Evolutionary conservation across 2,888 invertebrate species (phyloP), one percentile per base, ranked within the genome.

Genomic region (Allygus modestus): DNA sequence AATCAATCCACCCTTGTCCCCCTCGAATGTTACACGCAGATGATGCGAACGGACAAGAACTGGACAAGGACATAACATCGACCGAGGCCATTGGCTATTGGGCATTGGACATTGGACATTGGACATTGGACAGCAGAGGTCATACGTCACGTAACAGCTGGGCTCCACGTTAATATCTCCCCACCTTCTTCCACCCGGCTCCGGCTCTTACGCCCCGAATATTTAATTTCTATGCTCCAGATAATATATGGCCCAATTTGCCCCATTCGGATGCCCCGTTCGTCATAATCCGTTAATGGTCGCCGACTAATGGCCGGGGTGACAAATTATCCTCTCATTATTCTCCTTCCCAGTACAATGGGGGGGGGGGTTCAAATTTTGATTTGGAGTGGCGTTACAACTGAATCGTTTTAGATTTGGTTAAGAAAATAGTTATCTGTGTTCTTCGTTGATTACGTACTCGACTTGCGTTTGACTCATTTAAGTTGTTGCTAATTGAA

Each of bases 281-380:
- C 33, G 79, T 79, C 79, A 79, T 79, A 79, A 79, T 79, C 79
- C 17, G 54, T 79, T 79, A 79, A 79, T 79, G 58, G 79, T 31
- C 79, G 58, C 4, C 33, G 79, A 28, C 51, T 51, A 77, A 46
- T 77, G 51, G 37, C 11, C 26, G 33, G 41, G 26, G 79, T 79
- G 79, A 79, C 79, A 58, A 79, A 79, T 51, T 79, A 37, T 17
- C 26, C 20, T 0, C 69, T 69, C 69, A 41, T 73, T 73, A 73
- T 37, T 41, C 69, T 31, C 65, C n/a, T 2, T 51, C 1, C 65
- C 23, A 20, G 17, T 69, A 5, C 69, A 12, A n/a, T 23, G 31
- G 69, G 5, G 28, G 28, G 23, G 5, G 31, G 17, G 69, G 69
- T 61, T n/a, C 31, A 9, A 11, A 31, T 33, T 26, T 20, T 69